Evolutionary conservation across 2,888 invertebrate species (phyloP).

Genomic region (Dicranocentrus wangi): DNA sequence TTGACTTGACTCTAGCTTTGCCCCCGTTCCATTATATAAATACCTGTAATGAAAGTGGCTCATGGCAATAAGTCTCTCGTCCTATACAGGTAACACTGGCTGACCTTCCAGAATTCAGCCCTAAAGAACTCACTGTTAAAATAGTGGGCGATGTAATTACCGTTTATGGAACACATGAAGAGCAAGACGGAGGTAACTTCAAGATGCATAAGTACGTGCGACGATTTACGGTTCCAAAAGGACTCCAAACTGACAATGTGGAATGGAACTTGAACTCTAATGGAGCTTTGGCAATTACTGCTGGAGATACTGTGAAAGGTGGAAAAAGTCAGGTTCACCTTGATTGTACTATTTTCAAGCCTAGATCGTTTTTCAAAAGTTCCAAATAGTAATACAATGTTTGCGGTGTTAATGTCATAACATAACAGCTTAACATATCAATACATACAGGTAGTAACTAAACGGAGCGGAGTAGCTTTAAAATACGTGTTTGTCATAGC

Average conservation of each 20-base stretch:
- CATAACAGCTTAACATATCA: too few relatives aligned
- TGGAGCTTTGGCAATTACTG: constrained; percentile 57
- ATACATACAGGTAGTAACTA: too few relatives aligned
- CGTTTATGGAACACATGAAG: constrained; percentile 61
- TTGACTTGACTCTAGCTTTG: too few relatives aligned
- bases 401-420: too few relatives aligned
- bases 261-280: constrained; percentile 63
- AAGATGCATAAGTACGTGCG: constrained; percentile 61
- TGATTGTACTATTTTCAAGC: constrained; percentile 65
- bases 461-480: too few relatives aligned
- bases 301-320: constrained; percentile 59
- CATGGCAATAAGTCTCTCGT: constrained; percentile 9
- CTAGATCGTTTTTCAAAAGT: constrained; percentile 65
- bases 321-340: constrained; percentile 61
- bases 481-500: too few relatives aligned
- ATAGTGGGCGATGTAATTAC: constrained; percentile 63
- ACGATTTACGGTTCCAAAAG: constrained; percentile 63
- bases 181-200: constrained; percentile 36
- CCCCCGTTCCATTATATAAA: too few relatives aligned
- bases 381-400: constrained; percentile 19
- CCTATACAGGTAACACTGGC: constrained; percentile 46
- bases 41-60: too few relatives aligned
- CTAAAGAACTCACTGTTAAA: constrained; percentile 63
- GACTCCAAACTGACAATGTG: constrained; percentile 55
- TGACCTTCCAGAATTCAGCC: constrained; percentile 65